Percentiles rank a stretch among this genome's conserved stretches.
phyloP scores from a whole-genome alignment of 2,797 vertebrate species.

The Hipposideros larvatus region DNA sequence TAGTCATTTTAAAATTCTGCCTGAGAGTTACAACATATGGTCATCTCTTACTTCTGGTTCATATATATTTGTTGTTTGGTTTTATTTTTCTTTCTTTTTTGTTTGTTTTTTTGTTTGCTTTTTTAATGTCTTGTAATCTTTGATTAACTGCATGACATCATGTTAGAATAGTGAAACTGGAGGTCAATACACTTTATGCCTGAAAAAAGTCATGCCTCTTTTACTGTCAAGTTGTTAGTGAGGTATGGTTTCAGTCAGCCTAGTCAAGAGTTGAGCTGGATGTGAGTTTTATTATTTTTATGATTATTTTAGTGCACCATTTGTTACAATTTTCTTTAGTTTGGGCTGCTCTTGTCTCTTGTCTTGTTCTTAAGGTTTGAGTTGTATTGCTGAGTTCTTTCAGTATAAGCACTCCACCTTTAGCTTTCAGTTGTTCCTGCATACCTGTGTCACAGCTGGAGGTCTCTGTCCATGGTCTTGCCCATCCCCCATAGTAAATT shows the following conservation, averaged over 20 bases:
- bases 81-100: background rate
- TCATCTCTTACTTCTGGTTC: background rate
- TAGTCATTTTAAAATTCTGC: background rate
- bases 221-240: background rate
- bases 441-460: background rate
- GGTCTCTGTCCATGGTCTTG: background rate
- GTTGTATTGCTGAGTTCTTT: background rate
- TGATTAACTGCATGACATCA: background rate
- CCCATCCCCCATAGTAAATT: background rate
- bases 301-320: background rate
- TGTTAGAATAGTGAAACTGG: background rate
- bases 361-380: background rate
- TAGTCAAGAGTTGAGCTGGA: background rate
- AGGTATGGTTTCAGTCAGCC: background rate
- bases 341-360: background rate
- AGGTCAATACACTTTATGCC: background rate
- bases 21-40: background rate
- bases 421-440: background rate
- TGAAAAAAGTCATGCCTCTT: background rate
- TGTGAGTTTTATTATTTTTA: background rate
- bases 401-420: background rate
- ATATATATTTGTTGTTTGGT: background rate
- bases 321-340: background rate
- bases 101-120: too few relatives aligned
- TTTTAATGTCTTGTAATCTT: background rate